These are phyloP conservation scores for Chloropsis hardwickii DNA, from an alignment of 2,113 vertebrate species.

Conservation along the genomic window DNA sequence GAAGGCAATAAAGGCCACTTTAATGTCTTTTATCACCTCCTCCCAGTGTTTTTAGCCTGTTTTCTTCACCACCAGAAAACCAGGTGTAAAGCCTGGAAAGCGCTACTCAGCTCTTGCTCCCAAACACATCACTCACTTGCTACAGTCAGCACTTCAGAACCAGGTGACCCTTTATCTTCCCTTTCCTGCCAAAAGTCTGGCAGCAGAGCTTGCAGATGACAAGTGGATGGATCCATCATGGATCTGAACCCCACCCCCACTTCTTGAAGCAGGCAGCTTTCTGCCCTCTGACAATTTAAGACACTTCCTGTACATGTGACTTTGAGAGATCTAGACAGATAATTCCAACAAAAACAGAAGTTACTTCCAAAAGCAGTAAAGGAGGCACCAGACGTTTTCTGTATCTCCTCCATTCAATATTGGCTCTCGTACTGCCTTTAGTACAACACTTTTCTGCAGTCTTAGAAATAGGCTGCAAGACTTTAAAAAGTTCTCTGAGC, in stretches of 20 bases:
- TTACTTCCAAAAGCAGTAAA: background rate
- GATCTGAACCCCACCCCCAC: background rate
- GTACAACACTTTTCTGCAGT: background rate
- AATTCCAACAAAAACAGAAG: background rate
- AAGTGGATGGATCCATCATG: background rate
- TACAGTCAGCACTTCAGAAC: background rate
- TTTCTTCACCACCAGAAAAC: background rate
- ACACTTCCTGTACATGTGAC: accelerated
- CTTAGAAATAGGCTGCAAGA: background rate
- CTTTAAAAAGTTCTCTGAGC: background rate
- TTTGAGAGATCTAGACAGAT: background rate
- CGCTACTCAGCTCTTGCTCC: background rate
- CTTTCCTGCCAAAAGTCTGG: background rate
- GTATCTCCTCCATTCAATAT: background rate
- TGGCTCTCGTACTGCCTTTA: background rate
- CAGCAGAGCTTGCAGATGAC: background rate
- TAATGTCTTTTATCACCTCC: background rate
- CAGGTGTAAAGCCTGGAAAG: background rate
- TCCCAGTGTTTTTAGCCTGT: background rate
- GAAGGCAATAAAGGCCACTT: background rate
- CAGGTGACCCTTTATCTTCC: background rate
- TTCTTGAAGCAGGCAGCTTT: background rate
- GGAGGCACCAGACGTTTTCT: background rate
- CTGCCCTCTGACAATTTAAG: background rate
- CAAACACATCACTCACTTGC: background rate